Base-by-base conservation (phyloP, 2,797 vertebrate species). In the Remorina albescens region DNA sequence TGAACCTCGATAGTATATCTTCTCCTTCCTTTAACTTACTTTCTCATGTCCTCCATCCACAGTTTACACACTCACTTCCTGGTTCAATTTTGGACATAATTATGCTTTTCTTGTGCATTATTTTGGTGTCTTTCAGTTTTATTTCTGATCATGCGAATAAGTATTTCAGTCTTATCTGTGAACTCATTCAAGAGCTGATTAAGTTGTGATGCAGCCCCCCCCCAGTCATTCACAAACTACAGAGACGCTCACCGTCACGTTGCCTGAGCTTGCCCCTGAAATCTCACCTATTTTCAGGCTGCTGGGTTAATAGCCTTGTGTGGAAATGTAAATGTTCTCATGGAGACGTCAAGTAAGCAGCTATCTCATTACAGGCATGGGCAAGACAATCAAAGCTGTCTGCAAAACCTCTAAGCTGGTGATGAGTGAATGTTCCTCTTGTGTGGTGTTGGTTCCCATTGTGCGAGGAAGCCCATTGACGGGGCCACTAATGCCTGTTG, bases 321-420 rank as follows among this genome's bases (percentile, higher is more conserved):
- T 62, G 57, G 55, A 82, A 80, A 85, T 28, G 50, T 51, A 16
- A 26, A 74, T 18, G 25, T 86, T 87, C 69, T 84, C 74, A 76
- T 69, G 57, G 67, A 81, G 79, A 78, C 50, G 37, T 75, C 57
- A 76, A 74, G 71, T 53, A 15, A 62, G 62, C 72, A 37, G 57
- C 60, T 63, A 57, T 85, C 64, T 82, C 74, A 80, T 82, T 80
- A 84, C 58, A 34, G 54, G 57, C 28, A 13, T 71, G 51, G 62
- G 25, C 10, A 21, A 80, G 51, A 83, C 61, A 81, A 87, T 84
- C 78, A 67, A 73, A 82, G 78, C 66, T 42, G 67, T 72, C 58
- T 77, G 46, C 32, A 37, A 69, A 77, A 39, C 44, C 74, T 68
- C 49, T 67, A 47, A 86, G 60, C 70, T 19, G 28, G 21, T 21